These are phyloP conservation scores for Eleginops maclovinus DNA, from an alignment of 2,113 vertebrate species.

Conservation along the genomic window DNA sequence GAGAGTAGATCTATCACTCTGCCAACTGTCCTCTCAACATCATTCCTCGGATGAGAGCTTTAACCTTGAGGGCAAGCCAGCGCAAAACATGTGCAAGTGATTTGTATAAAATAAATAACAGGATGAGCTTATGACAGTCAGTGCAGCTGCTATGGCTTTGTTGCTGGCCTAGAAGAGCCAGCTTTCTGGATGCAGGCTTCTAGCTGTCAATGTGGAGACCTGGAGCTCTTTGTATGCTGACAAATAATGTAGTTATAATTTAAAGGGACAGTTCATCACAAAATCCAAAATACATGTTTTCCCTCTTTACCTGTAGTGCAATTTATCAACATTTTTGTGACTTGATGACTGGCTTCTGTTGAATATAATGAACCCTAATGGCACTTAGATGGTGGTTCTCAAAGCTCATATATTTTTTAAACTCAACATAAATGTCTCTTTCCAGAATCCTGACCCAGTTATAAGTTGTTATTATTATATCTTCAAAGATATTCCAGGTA, in stretches of 20 bases:
- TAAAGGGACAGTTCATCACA: neutral
- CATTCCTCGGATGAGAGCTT: conserved; percentile 54
- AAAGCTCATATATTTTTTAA: too few relatives aligned
- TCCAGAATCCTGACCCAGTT: too few relatives aligned
- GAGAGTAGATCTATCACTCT: conserved; percentile 65
- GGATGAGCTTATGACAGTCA: conserved; percentile 73
- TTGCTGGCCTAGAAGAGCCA: conserved; percentile 59
- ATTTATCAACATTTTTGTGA: too few relatives aligned
- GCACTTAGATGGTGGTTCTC: too few relatives aligned
- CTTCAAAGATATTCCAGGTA: too few relatives aligned
- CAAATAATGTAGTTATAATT: conserved; percentile 10
- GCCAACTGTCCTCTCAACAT: conserved; percentile 61
- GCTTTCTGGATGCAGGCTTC: conserved; percentile 48
- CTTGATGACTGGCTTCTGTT: too few relatives aligned
- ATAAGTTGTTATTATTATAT: too few relatives aligned
- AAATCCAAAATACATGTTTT: too few relatives aligned
- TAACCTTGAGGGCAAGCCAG: conserved; percentile 71
- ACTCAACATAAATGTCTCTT: too few relatives aligned
- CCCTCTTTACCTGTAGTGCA: too few relatives aligned
- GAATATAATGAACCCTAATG: too few relatives aligned
- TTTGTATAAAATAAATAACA: conserved; percentile 79
- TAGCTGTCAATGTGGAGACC: conserved; percentile 49
- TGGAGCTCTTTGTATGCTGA: conserved; percentile 26
- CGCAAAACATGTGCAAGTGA: conserved; percentile 77
- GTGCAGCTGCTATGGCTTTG: conserved; percentile 71